phyloP scores from a whole-genome alignment of 1,140 invertebrate species.

The Sycophila sp. region DNA sequence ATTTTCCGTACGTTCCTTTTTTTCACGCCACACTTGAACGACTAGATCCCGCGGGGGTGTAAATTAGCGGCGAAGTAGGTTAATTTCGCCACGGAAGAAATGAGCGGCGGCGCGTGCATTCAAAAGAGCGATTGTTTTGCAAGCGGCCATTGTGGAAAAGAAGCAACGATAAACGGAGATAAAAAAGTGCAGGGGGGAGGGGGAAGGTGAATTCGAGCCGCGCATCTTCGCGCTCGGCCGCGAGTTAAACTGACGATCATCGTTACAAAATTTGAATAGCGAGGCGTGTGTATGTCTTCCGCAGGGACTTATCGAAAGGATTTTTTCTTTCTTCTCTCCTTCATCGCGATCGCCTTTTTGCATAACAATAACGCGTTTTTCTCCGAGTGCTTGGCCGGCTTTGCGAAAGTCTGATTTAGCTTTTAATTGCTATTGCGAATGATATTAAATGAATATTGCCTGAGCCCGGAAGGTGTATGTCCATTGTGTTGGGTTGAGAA shows the following conservation, averaged over 20 bases:
- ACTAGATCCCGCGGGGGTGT: too few relatives aligned
- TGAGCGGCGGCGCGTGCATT: constrained; percentile 14
- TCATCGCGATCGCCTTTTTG: too few relatives aligned
- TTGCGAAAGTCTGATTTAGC: not conserved
- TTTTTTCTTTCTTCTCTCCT: not conserved
- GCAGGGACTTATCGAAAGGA: not conserved
- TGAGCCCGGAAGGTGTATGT: too few relatives aligned
- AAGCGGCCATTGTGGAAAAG: constrained; percentile 30
- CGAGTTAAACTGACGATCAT: not conserved
- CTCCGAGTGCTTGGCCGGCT: not conserved
- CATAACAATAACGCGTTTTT: not conserved
- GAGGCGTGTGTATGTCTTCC: too few relatives aligned
- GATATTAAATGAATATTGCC: too few relatives aligned
- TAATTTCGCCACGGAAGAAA: constrained; percentile 34
- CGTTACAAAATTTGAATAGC: constrained; percentile 14
- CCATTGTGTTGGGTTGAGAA: too few relatives aligned
- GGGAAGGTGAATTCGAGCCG: constrained; percentile 22
- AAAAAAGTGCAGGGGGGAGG: not conserved
- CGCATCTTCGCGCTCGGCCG: not conserved
- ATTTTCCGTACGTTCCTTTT: too few relatives aligned
- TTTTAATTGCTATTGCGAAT: not conserved
- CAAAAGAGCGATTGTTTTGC: constrained; percentile 34
- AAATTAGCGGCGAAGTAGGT: constrained; percentile 30
- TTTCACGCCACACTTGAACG: too few relatives aligned
- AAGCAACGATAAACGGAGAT: constrained; percentile 29